A percentile compares a stretch with the other conserved stretches of the same genome.
Conservation (phyloP, 2,113 vertebrate species). For the Aphyosemion australe region DNA sequence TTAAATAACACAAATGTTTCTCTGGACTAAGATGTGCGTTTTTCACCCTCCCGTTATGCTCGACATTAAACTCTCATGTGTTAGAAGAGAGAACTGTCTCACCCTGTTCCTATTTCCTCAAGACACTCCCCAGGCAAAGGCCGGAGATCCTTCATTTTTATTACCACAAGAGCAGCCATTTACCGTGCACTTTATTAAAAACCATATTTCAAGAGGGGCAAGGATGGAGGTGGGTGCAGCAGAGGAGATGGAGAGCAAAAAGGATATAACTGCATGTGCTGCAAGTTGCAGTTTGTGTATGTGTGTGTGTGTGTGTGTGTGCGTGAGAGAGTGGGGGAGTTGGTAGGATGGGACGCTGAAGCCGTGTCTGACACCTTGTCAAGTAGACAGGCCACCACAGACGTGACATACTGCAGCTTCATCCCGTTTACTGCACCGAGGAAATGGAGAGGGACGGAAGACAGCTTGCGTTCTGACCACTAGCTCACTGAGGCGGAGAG, state of each 20-base stretch:
- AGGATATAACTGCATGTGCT: conserved; percentile 45
- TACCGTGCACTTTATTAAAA: conserved; percentile 82
- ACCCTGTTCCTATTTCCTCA: conserved; percentile 64
- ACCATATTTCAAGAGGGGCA: conserved; percentile 75
- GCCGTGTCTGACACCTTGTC: conserved; percentile 75
- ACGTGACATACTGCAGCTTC: conserved; percentile 76
- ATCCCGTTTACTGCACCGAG: conserved; percentile 68
- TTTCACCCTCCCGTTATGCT: conserved; percentile 22
- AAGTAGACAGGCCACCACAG: conserved; percentile 67
- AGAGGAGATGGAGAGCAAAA: conserved; percentile 44
- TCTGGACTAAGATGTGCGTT: conserved; percentile 40
- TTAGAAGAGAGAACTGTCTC: conserved; percentile 53
- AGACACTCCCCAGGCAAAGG: conserved; percentile 66
- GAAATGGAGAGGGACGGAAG: conserved; percentile 74
- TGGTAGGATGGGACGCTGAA: conserved; percentile 16
- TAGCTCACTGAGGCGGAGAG: conserved; percentile 65
- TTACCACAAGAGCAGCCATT: conserved; percentile 70
- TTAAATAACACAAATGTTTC: conserved; percentile 57
- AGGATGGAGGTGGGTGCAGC: conserved; percentile 46
- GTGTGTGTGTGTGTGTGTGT: not conserved
- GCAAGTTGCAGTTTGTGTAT: conserved; percentile 45
- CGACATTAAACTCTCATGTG: conserved; percentile 33
- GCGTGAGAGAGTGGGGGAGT: not conserved
- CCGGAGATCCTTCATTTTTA: conserved; percentile 76
- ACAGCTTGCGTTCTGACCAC: conserved; percentile 70